Conservation (phyloP, 1,140 invertebrate genomes). For the Ostrea edulis region DNA sequence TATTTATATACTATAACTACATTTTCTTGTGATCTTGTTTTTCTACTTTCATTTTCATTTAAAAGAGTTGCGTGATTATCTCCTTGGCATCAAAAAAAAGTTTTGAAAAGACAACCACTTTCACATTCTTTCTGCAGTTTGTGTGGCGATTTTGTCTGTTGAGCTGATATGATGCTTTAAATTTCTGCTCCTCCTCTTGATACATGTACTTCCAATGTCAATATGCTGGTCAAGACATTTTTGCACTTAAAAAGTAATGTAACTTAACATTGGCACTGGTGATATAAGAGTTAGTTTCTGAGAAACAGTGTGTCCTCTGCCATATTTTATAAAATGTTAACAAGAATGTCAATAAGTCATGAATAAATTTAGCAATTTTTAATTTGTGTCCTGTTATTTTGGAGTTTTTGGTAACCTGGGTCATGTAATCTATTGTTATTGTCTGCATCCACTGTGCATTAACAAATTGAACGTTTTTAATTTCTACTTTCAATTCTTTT, state of each 20-base stretch:
- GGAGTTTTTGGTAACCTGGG: too few relatives aligned
- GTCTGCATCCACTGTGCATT: too few relatives aligned
- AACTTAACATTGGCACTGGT: slow-evolving; percentile 8
- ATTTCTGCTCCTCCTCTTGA: neutral
- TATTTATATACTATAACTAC: slow-evolving; percentile 34
- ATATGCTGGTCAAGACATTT: slow-evolving; percentile 11
- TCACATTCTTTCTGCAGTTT: neutral
- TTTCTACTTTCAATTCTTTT: too few relatives aligned
- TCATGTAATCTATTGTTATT: too few relatives aligned
- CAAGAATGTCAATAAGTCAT: slow-evolving; percentile 26
- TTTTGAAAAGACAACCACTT: neutral
- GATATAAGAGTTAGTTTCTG: slow-evolving; percentile 6
- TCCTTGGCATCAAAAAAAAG: slow-evolving; percentile 1
- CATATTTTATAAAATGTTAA: slow-evolving; percentile 34
- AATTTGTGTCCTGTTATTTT: neutral
- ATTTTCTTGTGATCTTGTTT: slow-evolving; percentile 24
- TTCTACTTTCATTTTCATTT: slow-evolving; percentile 18
- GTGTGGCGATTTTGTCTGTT: neutral
- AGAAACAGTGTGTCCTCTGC: slow-evolving; percentile 30
- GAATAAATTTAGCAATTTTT: slow-evolving; percentile 35
- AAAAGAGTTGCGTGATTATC: neutral
- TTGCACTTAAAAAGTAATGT: neutral
- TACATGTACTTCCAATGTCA: slow-evolving; percentile 2
- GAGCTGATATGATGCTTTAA: neutral
- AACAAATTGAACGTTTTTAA: too few relatives aligned